A percentile compares a stretch with the other conserved stretches of the same genome.
Evolutionary conservation across 2,797 vertebrate genomes (phyloP).

Genomic region (Poeciliopsis gracilis): DNA sequence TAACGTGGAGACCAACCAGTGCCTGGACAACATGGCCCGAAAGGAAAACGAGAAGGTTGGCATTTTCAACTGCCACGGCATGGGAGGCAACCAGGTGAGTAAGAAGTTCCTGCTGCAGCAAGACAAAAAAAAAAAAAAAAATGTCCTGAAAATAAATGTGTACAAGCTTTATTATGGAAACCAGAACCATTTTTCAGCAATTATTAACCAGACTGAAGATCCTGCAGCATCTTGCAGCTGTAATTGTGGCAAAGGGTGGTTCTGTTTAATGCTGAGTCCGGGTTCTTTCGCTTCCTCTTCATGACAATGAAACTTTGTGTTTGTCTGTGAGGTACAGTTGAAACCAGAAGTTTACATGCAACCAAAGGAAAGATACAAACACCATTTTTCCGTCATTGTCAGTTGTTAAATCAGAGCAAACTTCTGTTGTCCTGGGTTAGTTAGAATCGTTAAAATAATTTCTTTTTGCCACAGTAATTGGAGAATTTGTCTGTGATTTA

Average conservation of each 20-base stretch:
- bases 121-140: no score
- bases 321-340: not conserved
- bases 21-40: conserved; percentile 99
- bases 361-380: not conserved
- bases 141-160: not conserved
- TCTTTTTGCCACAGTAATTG: not conserved
- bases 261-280: not conserved
- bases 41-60: conserved; percentile 99
- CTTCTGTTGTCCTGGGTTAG: not conserved
- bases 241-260: not conserved
- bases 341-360: not conserved
- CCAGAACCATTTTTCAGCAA: not conserved
- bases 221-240: not conserved
- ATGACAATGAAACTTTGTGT: not conserved
- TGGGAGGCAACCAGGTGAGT: conserved; percentile 98
- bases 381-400: not conserved
- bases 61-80: conserved; percentile 99
- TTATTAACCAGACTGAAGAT: not conserved
- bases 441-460: not conserved
- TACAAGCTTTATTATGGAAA: not conserved
- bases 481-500: not conserved
- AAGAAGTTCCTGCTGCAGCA: not conserved
- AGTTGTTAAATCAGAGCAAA: not conserved
- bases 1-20: conserved; percentile 99
- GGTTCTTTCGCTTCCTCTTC: not conserved